Evolutionary conservation across 2,113 vertebrate species (phyloP), one percentile per base, ranked within the genome.

Genomic region (Leuciscus idus): DNA sequence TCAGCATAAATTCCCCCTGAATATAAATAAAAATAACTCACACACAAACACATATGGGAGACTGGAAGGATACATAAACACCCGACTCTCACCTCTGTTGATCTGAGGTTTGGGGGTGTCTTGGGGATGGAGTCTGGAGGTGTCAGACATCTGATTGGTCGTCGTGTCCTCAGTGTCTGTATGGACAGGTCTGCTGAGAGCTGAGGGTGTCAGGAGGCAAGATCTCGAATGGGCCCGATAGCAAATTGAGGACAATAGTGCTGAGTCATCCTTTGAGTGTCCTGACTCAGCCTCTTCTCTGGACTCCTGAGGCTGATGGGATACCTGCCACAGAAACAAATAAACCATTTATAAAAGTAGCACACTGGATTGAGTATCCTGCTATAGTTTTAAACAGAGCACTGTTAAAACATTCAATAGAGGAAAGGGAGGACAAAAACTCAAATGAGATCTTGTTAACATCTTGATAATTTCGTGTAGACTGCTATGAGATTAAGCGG

Each of bases 21-120:
- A 13, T 46, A 64, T 28, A 70, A 30, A 86, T 2, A 28, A 17
- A 39, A 59, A 19, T 6, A 23, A 59, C 66, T 23, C 11, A 19
- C 30, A 19, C 30, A 68, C 6, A 36, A 17, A 70, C 3, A 36
- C 7, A 68, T 17, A 72, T 12, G 30, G 33, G 33, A 59, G 73
- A 64, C 19, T 43, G 33, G 30, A 39, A n/a, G 11, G 21, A 19
- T 48, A 21, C n/a, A 43, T 59, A 83, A 59, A 30, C 52, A 80
- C 1, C 19, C 72, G 28, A 33, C 19, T 28, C 93, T 93, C 81
- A 95, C 94, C 94, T 91, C 90, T 92, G 81, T 73, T 81, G 33
- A 59, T 43, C 7, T 70, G 90, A 4, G 88, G 23, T 30, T 91
- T 92, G 33, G 85, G 89, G 39, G 87, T 78, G 28, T 92, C 91